phyloP scores from a whole-genome alignment of 2,797 vertebrate species.

The Mus spretus region DNA sequence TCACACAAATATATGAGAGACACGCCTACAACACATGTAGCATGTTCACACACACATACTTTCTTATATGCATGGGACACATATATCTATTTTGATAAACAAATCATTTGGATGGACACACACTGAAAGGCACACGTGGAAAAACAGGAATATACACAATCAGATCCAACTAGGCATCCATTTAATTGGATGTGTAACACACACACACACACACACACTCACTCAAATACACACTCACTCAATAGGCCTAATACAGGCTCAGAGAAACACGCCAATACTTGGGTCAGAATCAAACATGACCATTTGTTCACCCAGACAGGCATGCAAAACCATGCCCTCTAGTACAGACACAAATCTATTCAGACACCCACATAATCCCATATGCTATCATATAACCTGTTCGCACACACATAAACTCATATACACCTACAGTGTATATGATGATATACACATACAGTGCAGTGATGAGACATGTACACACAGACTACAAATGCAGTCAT shows the following conservation, averaged over 20 bases:
- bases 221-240: conserved; percentile 55
- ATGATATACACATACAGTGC: conserved; percentile 7
- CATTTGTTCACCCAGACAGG: conserved; percentile 67
- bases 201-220: conserved; percentile 56
- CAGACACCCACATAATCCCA: conserved; percentile 50
- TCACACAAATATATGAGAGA: conserved; percentile 59
- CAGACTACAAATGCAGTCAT: conserved; percentile 8
- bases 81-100: conserved; percentile 1
- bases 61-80: conserved; percentile 11
- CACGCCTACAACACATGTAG: conserved; percentile 37
- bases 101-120: conserved; percentile 56
- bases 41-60: neutral
- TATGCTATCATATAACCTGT: conserved; percentile 38
- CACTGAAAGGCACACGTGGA: conserved; percentile 16
- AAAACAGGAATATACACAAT: conserved; percentile 56
- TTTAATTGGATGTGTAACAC: conserved; percentile 39
- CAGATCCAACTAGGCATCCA: conserved; percentile 55
- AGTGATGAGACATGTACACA: conserved; percentile 42
- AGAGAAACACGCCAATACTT: conserved; percentile 67
- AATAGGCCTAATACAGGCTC: conserved; percentile 61
- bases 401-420: conserved; percentile 33
- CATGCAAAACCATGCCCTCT: conserved; percentile 73
- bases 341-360: conserved; percentile 59
- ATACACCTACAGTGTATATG: conserved; percentile 6
- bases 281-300: conserved; percentile 67